Base-by-base conservation (phyloP, 1,140 invertebrate genomes). In the Dreissena rostriformis region DNA sequence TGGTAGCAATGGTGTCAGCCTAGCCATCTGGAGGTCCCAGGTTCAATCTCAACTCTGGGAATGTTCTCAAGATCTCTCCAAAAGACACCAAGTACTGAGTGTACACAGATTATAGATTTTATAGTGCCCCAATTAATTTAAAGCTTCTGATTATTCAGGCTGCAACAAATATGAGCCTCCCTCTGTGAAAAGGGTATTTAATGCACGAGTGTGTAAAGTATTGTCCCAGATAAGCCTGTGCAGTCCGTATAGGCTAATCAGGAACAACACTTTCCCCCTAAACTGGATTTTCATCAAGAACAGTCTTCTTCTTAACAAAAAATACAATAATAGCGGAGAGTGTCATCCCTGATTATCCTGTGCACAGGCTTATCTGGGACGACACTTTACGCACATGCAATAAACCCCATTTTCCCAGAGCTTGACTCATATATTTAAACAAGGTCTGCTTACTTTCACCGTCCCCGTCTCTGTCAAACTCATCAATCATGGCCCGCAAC, bases 401-500 rank as follows among this genome's bases (percentile, higher is more conserved):
- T 29, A 24, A 6, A 4, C 4, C 17, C 7, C 29, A 49, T 72
- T 4, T 22, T 8, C 19, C 24, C 19, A 29, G 0, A 55, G 12
- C 28, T 1, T 7, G 10, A 0, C 24, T 26, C 55, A 53, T 0
- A 28, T 55, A 10, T 8, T 61, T 15, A 74, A 24, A 26, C 15
- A 4, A 24, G 6, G 7, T 52, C 22, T 70, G 90, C 92, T 92
- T 87, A 94, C 93, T 94, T 88, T 93, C 93, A 65, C 93, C 93
- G 90, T 94, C 93, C 8, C 91, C 90, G 82, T 94, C 92, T 68
- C 87, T 88, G 82, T 94, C 93, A 91, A 94, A 94, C 82, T 94
- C 93, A 85, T 93, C 93, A 79, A 94, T 94, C 93, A 94, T 94
- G 11, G 93, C 92, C 82, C 91, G 82, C n/a, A 94, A 77, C 86